Evolutionary conservation across 2,113 vertebrate genomes (phyloP).

Genomic region (Tretioscincus oriximinensis): DNA sequence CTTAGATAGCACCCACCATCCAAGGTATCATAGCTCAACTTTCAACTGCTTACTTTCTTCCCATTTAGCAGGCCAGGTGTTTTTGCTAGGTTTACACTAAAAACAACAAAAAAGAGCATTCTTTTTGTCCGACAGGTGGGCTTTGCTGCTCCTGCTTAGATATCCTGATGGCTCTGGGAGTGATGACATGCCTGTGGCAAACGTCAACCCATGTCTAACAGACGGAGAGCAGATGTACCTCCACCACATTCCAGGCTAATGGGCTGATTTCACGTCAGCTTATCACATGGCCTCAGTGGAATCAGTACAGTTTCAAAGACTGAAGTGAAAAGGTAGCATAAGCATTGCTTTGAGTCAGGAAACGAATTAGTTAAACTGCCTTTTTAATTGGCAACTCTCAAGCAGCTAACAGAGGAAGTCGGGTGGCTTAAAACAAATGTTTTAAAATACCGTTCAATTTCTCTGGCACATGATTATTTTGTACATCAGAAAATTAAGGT

Average conservation of each 20-base stretch:
- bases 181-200: constrained; percentile 10
- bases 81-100: constrained; percentile 7
- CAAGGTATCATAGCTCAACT: neutral
- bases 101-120: neutral
- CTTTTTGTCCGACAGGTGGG: constrained; percentile 1
- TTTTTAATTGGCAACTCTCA: neutral
- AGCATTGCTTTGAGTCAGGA: neutral
- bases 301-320: constrained; percentile 6
- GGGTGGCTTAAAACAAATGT: neutral
- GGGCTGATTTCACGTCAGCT: constrained; percentile 20
- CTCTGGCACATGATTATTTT: neutral
- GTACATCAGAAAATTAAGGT: neutral
- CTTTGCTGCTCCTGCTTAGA: neutral
- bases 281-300: neutral
- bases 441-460: neutral
- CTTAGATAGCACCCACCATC: neutral
- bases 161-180: constrained; percentile 7
- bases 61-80: neutral
- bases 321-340: neutral
- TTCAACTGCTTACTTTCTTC: neutral
- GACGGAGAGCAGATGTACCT: constrained; percentile 14
- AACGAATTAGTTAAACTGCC: neutral
- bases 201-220: constrained; percentile 1
- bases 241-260: constrained; percentile 24
- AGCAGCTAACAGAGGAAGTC: neutral